Percentiles rank a stretch among this genome's conserved stretches.
phyloP scores from a whole-genome alignment of 2,888 invertebrate genomes.

The Muscina levida region DNA sequence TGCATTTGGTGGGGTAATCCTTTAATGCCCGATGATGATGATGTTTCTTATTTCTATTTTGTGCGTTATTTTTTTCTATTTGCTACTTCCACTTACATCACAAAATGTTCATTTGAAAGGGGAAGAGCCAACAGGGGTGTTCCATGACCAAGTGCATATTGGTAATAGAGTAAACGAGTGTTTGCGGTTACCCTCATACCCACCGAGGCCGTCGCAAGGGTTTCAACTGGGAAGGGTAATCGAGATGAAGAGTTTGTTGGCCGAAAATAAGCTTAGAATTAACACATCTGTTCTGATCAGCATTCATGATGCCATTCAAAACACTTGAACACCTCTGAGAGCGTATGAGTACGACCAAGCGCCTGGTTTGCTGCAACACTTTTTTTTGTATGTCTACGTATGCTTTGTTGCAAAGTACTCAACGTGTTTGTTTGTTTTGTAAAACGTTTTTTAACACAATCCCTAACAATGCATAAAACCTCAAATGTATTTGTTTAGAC shows the following conservation, averaged over 20 bases:
- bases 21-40: constrained; percentile 76
- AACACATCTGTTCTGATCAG: constrained; percentile 79
- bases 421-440: constrained; percentile 41
- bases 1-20: constrained; percentile 80
- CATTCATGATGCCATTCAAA: constrained; percentile 69
- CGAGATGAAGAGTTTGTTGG: constrained; percentile 59
- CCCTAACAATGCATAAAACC: constrained; percentile 51
- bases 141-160: constrained; percentile 27
- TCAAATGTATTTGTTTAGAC: constrained; percentile 50
- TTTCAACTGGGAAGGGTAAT: constrained; percentile 76
- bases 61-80: too few species aligned
- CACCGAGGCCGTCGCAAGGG: neutral
- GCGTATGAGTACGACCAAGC: neutral
- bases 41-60: constrained; percentile 70
- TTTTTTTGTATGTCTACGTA: neutral
- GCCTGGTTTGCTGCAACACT: neutral
- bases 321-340: too few species aligned
- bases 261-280: constrained; percentile 77
- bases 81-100: neutral
- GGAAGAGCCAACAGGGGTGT: constrained; percentile 52
- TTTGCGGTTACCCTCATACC: constrained; percentile 58
- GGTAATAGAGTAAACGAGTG: constrained; percentile 54
- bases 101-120: constrained; percentile 70
- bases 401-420: neutral
- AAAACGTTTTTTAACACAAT: constrained; percentile 45